Base-by-base conservation (phyloP, 2,888 invertebrate species). In the Lapara coniferarum region DNA sequence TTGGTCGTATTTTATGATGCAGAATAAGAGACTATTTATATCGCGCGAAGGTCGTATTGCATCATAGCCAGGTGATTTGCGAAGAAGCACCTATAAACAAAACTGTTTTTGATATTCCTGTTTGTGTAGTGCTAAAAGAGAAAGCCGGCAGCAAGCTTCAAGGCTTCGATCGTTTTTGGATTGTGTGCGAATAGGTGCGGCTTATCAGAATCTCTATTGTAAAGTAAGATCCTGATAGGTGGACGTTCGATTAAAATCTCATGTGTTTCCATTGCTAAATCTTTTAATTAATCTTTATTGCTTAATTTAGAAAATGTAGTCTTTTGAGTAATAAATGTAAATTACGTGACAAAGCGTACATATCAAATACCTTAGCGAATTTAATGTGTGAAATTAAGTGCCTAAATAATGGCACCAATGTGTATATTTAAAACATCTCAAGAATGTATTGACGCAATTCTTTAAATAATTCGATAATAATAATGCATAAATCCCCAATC, bases 1-100 rank as follows among this genome's bases (percentile, higher is more conserved):
- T 73, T 71, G 67, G 69, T 70, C 72, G 73, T 69, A 63, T 72
- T 75, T 76, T 71, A 71, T 67, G 71, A 70, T 68, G 77, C 72
- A 73, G 66, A 70, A 73, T 74, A 68, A 71, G 72, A 73, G 73
- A 74, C 72, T 75, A 78, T 69, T 69, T 53, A 63, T 72, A 55
- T 58, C 30, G 58, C 19, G 37, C 57, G 71, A 78, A 77, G 77
- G 75, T 66, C 71, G 70, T 16, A 37, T 74, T 72, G 76, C 72
- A 73, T 77, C 72, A 75, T 69, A n/a, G 66, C 13, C 59, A 63
- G 68, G 63, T 63, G 68, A 71, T 53, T 68, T 63, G 53, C 53
- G 52, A 63, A 56, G 56, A 55, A 68, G 63, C 58, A 58, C 25
- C 51, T 68, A 68, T 68, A 68, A 68, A 55, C 52, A 67, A 51